These are phyloP conservation scores for Leptopilina drosophilae DNA, from an alignment of 2,888 invertebrate species.

Conservation along the genomic window DNA sequence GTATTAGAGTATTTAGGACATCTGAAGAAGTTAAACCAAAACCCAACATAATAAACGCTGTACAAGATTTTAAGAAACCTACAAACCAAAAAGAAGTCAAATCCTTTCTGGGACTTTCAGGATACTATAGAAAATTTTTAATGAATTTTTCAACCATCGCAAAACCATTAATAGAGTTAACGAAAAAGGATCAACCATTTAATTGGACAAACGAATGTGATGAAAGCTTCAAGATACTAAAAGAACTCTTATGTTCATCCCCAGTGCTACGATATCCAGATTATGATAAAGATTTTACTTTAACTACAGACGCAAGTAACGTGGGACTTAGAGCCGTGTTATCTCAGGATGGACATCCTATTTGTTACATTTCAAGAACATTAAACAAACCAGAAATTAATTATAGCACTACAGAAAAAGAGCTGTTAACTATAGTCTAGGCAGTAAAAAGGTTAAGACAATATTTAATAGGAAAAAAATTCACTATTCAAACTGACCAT, in stretches of 20 bases:
- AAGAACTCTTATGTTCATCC: conserved; percentile 17
- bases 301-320: too few relatives aligned
- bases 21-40: too few relatives aligned
- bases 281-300: background rate
- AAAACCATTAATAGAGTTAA: conserved; percentile 50
- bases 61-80: conserved; percentile 51
- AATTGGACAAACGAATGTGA: conserved; percentile 34
- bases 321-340: too few relatives aligned
- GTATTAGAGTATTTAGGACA: too few relatives aligned
- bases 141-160: conserved; percentile 52
- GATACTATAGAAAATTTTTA: conserved; percentile 57
- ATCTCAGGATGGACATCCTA: too few relatives aligned
- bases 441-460: conserved; percentile 66
- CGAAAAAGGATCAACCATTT: conserved; percentile 47
- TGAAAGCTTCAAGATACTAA: conserved; percentile 29
- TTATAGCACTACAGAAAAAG: conserved; percentile 71
- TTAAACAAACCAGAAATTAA: conserved; percentile 36
- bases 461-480: conserved; percentile 71
- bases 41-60: conserved; percentile 47
- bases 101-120: conserved; percentile 54
- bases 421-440: conserved; percentile 62
- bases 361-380: too few relatives aligned
- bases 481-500: conserved; percentile 64
- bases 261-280: conserved; percentile 46
- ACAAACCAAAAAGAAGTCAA: conserved; percentile 51